A percentile compares a stretch with the other conserved stretches of the same genome.
Evolutionary conservation across 2,797 vertebrate genomes (phyloP).

Genomic region (Hoplostethus mediterraneus): DNA sequence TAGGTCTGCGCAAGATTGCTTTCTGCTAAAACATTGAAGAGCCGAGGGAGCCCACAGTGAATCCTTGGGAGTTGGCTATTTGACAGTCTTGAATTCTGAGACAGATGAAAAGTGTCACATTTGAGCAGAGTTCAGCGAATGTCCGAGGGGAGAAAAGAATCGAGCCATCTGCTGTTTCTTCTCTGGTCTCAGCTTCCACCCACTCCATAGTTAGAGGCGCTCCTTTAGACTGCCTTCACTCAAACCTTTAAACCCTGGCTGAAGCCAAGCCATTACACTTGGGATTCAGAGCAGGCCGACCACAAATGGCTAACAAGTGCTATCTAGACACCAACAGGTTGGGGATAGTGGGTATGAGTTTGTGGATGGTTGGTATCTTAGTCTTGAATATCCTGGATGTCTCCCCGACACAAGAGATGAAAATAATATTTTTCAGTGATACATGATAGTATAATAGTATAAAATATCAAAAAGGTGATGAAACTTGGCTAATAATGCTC

Average conservation of each 20-base stretch:
- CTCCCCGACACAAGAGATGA: neutral
- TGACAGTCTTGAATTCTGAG: conserved; percentile 77
- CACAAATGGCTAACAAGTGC: conserved; percentile 42
- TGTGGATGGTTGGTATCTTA: neutral
- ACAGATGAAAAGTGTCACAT: conserved; percentile 84
- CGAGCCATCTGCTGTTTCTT: conserved; percentile 80
- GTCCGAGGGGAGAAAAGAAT: conserved; percentile 68
- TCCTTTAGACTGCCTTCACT: conserved; percentile 73
- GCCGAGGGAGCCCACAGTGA: conserved; percentile 67
- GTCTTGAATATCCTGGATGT: neutral
- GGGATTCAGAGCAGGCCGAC: conserved; percentile 63
- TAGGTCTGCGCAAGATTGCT: conserved; percentile 74
- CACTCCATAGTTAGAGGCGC: conserved; percentile 80
- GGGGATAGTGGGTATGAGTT: conserved; percentile 16
- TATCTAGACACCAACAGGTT: conserved; percentile 55
- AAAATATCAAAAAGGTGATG: no score
- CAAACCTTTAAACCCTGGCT: conserved; percentile 73
- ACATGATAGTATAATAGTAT: no score
- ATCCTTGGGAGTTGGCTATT: conserved; percentile 72
- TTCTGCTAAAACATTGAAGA: conserved; percentile 83
- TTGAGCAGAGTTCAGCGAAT: conserved; percentile 82
- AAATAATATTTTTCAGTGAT: neutral
- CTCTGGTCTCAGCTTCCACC: conserved; percentile 76
- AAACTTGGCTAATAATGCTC: no score
- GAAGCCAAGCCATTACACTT: conserved; percentile 69